Conservation (phyloP, 1,140 invertebrate genomes). For the Piezodorus guildinii region DNA sequence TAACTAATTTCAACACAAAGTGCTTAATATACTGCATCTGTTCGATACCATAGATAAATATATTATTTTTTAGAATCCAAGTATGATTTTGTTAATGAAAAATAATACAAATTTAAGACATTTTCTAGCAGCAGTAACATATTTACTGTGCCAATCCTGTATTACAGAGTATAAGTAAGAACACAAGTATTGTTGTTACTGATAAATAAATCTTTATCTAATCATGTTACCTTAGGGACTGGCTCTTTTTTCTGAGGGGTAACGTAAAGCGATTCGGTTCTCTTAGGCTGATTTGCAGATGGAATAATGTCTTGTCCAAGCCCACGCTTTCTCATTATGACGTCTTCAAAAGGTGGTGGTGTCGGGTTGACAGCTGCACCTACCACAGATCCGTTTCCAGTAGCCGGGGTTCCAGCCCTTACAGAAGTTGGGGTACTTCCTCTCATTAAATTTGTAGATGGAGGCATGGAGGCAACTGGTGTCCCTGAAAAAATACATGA, state of each 20-base stretch:
- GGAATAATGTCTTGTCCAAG: constrained; percentile 79
- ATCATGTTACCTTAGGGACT: constrained; percentile 27
- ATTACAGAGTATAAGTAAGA: no score
- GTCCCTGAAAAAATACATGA: background rate
- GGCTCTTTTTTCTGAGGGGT: constrained; percentile 26
- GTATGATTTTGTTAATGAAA: no score
- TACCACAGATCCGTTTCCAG: constrained; percentile 31
- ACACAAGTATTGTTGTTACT: no score
- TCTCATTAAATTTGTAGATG: background rate
- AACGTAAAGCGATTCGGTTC: constrained; percentile 59
- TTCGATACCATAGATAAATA: no score
- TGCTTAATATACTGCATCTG: no score
- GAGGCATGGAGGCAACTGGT: background rate
- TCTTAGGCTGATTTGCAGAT: constrained; percentile 64
- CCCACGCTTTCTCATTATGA: constrained; percentile 60
- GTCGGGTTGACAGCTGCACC: constrained; percentile 33
- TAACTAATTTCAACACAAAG: no score
- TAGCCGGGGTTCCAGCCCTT: constrained; percentile 35
- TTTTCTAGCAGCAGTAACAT: no score
- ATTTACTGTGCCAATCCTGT: no score
- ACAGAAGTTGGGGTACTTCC: constrained; percentile 22
- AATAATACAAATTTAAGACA: no score
- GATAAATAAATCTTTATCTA: background rate
- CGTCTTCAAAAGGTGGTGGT: constrained; percentile 55
- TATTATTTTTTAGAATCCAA: no score